Percentiles rank a stretch among this genome's conserved stretches.
Evolutionary conservation across 1,140 invertebrate species (phyloP).

Genomic region (Onthophagus taurus): DNA sequence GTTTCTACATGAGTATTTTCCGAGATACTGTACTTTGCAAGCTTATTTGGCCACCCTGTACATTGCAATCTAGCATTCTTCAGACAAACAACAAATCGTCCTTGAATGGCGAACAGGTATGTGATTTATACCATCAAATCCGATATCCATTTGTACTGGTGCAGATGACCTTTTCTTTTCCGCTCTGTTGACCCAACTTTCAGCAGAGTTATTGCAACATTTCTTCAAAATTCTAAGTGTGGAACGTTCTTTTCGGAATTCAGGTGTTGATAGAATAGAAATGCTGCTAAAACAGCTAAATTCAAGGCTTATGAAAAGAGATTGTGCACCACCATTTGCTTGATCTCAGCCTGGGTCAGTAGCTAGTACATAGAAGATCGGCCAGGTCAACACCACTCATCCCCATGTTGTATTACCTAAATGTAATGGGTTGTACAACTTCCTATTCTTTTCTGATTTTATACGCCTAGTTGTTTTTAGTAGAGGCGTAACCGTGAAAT

Average conservation of each 20-base stretch:
- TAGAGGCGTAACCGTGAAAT: too few species aligned
- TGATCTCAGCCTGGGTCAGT: constrained; percentile 1
- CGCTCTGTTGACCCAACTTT: not conserved
- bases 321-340: constrained; percentile 7
- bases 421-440: constrained; percentile 29
- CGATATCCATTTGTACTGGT: not conserved
- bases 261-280: constrained; percentile 2
- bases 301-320: not conserved
- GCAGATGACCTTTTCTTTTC: constrained; percentile 1
- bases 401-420: constrained; percentile 29
- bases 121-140: constrained; percentile 6
- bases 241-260: constrained; percentile 5
- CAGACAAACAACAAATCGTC: constrained; percentile 2
- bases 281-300: constrained; percentile 8
- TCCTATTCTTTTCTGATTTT: constrained; percentile 31
- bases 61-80: too few species aligned
- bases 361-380: constrained; percentile 16
- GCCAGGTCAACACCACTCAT: constrained; percentile 35
- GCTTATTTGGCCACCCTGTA: too few species aligned
- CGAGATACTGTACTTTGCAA: too few species aligned
- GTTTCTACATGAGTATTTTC: too few species aligned
- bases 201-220: constrained; percentile 5
- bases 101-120: not conserved
- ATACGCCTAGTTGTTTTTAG: too few species aligned
- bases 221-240: constrained; percentile 4